Conservation (phyloP, 2,113 vertebrate genomes). For the Muntiacus reevesi region DNA sequence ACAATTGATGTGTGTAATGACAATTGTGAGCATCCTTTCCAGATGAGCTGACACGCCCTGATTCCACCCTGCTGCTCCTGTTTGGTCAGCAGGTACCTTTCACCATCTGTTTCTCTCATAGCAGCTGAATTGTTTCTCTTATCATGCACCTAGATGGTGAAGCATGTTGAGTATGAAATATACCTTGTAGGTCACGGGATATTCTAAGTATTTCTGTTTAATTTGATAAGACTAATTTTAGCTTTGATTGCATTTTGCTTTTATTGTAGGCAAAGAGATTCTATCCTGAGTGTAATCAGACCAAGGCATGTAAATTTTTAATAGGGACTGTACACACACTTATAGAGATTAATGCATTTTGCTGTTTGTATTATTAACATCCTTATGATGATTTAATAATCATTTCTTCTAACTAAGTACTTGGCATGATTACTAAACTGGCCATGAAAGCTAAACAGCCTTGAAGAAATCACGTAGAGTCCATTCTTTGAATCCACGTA, state of each 20-base stretch:
- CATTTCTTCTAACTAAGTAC: slow-evolving; percentile 45
- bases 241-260: slow-evolving; percentile 12
- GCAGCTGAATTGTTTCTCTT: slow-evolving; percentile 56
- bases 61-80: slow-evolving; percentile 62
- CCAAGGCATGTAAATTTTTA: slow-evolving; percentile 54
- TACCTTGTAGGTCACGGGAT: neutral
- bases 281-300: slow-evolving; percentile 37
- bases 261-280: neutral
- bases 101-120: slow-evolving; percentile 70
- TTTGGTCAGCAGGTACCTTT: slow-evolving; percentile 74
- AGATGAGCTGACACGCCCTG: slow-evolving; percentile 58
- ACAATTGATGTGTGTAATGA: slow-evolving; percentile 62
- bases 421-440: slow-evolving; percentile 45
- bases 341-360: slow-evolving; percentile 55
- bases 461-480: neutral
- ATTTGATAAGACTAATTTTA: slow-evolving; percentile 51
- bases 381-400: slow-evolving; percentile 60
- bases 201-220: slow-evolving; percentile 19
- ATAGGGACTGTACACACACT: slow-evolving; percentile 31
- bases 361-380: slow-evolving; percentile 67
- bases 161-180: slow-evolving; percentile 56
- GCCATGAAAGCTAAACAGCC: neutral
- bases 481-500: neutral
- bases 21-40: slow-evolving; percentile 60
- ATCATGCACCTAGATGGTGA: slow-evolving; percentile 42